Evolutionary conservation across 2,888 invertebrate genomes (phyloP).

Genomic region (Leptinotarsa rubiginosa): DNA sequence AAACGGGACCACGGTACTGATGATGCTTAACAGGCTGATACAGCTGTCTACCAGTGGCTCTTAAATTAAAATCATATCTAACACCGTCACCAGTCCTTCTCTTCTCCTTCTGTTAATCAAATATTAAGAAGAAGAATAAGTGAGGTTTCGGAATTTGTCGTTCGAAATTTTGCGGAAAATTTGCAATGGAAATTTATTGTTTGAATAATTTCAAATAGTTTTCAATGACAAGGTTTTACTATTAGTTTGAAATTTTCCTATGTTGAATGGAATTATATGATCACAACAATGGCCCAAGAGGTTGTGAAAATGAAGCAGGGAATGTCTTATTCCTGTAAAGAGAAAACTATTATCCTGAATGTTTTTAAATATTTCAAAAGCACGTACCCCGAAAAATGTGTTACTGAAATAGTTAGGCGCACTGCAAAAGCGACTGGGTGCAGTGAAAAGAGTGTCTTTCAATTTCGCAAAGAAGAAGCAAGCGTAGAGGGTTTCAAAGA

Average conservation of each 20-base stretch:
- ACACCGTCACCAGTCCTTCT: too few relatives aligned
- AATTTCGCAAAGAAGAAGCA: constrained; percentile 64
- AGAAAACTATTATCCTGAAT: constrained; percentile 65
- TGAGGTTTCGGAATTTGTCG: too few relatives aligned
- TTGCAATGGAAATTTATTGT: too few relatives aligned
- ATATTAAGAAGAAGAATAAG: too few relatives aligned
- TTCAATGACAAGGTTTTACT: too few relatives aligned
- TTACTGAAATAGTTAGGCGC: constrained; percentile 62
- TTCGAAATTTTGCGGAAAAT: too few relatives aligned
- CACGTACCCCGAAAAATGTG: constrained; percentile 60
- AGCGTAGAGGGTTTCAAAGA: constrained; percentile 63
- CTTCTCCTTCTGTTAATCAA: too few relatives aligned
- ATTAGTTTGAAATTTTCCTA: background rate
- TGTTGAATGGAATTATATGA: background rate
- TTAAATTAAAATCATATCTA: too few relatives aligned
- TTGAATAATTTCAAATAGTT: too few relatives aligned
- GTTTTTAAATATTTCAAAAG: constrained; percentile 64
- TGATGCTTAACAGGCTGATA: too few relatives aligned
- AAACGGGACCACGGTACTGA: too few relatives aligned
- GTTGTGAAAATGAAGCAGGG: constrained; percentile 65
- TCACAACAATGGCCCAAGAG: constrained; percentile 50
- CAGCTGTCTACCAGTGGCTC: too few relatives aligned
- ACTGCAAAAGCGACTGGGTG: constrained; percentile 65
- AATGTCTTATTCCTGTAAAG: constrained; percentile 64
- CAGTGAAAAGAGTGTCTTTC: constrained; percentile 65